Conservation (phyloP, 2,888 invertebrate genomes). For the Epistrophella euchroma region DNA sequence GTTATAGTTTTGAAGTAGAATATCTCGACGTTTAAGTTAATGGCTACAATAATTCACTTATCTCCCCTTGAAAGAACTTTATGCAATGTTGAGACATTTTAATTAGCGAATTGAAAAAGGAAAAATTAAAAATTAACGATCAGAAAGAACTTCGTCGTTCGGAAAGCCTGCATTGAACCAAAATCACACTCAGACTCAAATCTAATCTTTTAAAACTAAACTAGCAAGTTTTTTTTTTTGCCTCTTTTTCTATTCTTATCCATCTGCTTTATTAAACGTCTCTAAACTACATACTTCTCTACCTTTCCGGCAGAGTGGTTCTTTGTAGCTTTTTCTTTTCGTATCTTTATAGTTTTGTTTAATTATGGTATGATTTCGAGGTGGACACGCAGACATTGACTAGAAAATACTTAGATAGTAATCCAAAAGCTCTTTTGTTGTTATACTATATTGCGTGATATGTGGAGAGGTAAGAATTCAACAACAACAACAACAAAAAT, state of each 20-base stretch:
- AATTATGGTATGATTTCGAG: constrained; percentile 33
- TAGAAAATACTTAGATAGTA: constrained; percentile 37
- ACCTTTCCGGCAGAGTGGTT: constrained; percentile 19
- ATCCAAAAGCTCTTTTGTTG: constrained; percentile 66
- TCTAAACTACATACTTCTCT: neutral
- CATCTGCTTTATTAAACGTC: constrained; percentile 48
- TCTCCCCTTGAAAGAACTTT: constrained; percentile 16
- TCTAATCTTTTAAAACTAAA: constrained; percentile 69
- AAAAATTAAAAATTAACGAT: constrained; percentile 24
- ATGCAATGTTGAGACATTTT: constrained; percentile 24
- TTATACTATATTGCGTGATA: constrained; percentile 67
- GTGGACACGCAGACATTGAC: constrained; percentile 60
- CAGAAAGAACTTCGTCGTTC: neutral
- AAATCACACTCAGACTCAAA: constrained; percentile 62
- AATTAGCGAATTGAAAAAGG: constrained; percentile 29
- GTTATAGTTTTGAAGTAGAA: constrained; percentile 28
- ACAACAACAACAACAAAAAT: neutral
- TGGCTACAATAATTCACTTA: constrained; percentile 66
- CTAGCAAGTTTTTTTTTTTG: constrained; percentile 61
- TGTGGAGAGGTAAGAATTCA: constrained; percentile 5
- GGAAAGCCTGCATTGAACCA: constrained; percentile 31
- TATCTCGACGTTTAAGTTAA: constrained; percentile 51
- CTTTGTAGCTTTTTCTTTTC: constrained; percentile 32
- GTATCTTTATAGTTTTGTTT: neutral
- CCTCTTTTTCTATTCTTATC: constrained; percentile 10